phyloP scores from a whole-genome alignment of 2,888 invertebrate species.

The Eledone cirrhosa region DNA sequence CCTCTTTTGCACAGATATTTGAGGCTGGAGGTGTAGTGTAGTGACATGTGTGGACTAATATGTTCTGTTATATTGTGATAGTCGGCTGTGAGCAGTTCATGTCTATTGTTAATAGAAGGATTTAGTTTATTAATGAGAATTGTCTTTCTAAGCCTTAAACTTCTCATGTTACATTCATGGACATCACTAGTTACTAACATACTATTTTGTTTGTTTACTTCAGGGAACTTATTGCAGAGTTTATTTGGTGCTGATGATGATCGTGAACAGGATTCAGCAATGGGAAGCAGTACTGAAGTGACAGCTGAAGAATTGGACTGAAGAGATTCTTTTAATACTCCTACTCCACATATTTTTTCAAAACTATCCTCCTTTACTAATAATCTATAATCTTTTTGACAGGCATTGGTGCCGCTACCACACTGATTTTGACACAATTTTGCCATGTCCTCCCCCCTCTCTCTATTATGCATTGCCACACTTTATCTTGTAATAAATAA shows the following conservation, averaged over 20 bases:
- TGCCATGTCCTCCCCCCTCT: background rate
- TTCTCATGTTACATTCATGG: too few relatives aligned
- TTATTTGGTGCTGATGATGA: constrained; percentile 48
- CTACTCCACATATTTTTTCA: background rate
- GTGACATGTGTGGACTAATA: too few relatives aligned
- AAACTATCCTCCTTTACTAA: background rate
- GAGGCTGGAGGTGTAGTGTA: too few relatives aligned
- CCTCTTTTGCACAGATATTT: too few relatives aligned
- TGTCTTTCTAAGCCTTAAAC: too few relatives aligned
- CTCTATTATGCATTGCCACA: background rate
- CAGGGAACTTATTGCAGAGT: constrained; percentile 58
- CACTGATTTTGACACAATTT: too few relatives aligned
- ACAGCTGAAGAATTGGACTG: constrained; percentile 30
- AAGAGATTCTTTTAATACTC: background rate
- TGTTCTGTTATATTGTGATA: too few relatives aligned
- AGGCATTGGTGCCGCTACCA: background rate
- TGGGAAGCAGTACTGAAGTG: constrained; percentile 19
- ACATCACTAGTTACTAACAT: too few relatives aligned
- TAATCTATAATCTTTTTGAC: background rate
- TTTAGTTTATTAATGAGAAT: too few relatives aligned
- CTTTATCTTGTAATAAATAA: background rate
- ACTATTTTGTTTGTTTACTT: constrained; percentile 28
- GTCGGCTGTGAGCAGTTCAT: too few relatives aligned
- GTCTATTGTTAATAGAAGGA: too few relatives aligned
- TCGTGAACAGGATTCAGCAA: constrained; percentile 36